Conservation (phyloP, 1,140 invertebrate species). For the Triops longicaudatus region DNA sequence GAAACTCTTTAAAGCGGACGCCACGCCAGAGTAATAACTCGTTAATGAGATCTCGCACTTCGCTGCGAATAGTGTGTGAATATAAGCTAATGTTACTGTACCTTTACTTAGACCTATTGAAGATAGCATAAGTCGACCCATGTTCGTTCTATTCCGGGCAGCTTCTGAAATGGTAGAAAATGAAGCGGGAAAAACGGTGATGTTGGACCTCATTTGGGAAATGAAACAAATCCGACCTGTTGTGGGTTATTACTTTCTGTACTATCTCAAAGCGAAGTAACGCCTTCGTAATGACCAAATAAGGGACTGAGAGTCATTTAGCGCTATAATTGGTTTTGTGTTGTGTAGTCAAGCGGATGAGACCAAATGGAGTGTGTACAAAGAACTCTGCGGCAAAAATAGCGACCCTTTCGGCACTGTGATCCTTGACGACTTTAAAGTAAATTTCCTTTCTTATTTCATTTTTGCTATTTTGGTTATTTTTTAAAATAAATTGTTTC, state of each 20-base stretch:
- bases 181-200: conserved; percentile 62
- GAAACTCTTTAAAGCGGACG: neutral
- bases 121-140: conserved; percentile 67
- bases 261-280: conserved; percentile 68
- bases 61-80: too few relatives aligned
- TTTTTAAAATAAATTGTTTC: too few relatives aligned
- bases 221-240: conserved; percentile 60
- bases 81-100: too few relatives aligned
- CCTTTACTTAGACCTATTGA: conserved; percentile 46
- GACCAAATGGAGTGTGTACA: conserved; percentile 72
- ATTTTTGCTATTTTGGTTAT: too few relatives aligned
- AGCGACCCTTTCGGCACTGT: conserved; percentile 69
- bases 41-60: neutral
- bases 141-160: conserved; percentile 72
- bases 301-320: neutral
- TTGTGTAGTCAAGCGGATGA: conserved; percentile 49
- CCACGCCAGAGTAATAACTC: neutral
- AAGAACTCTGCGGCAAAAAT: conserved; percentile 70
- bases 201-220: conserved; percentile 63
- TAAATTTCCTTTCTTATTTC: conserved; percentile 34
- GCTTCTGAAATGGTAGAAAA: conserved; percentile 59
- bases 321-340: neutral
- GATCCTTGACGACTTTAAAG: conserved; percentile 67
- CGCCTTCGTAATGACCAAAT: neutral
- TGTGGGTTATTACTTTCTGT: conserved; percentile 76